phyloP scores from a whole-genome alignment of 2,888 invertebrate genomes.

The Acrobeloides nanus region DNA sequence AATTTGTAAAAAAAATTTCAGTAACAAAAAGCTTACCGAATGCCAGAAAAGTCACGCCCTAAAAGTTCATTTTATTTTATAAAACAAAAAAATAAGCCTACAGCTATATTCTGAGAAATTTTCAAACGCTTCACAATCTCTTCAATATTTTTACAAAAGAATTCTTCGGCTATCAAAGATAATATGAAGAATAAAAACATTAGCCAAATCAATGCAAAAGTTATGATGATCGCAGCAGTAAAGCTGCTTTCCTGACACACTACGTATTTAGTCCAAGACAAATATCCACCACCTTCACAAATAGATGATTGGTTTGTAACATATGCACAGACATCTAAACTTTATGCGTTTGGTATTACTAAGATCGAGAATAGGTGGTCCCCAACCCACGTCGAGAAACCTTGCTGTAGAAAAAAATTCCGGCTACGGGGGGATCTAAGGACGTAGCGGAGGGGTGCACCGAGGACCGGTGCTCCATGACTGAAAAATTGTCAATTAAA shows the following conservation, averaged over 20 bases:
- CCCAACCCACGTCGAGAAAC: no score
- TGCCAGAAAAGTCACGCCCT: conserved; percentile 67
- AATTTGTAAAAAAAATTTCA: no score
- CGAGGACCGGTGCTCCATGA: no score
- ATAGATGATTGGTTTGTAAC: conserved; percentile 27
- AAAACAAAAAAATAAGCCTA: no score
- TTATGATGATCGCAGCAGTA: conserved; percentile 18
- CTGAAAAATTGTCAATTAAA: no score
- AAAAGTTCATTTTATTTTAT: no score
- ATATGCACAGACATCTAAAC: conserved; percentile 21
- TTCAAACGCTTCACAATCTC: conserved; percentile 56
- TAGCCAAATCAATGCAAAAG: conserved; percentile 25
- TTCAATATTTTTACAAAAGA: conserved; percentile 55
- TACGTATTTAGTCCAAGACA: conserved; percentile 30
- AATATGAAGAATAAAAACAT: conserved; percentile 28
- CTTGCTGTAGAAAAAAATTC: no score
- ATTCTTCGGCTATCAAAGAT: conserved; percentile 36
- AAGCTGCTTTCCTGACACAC: conserved; percentile 20
- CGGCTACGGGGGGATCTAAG: no score
- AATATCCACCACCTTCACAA: conserved; percentile 46
- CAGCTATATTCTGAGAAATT: conserved; percentile 57
- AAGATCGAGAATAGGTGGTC: no score
- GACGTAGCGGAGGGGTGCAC: no score
- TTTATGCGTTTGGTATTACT: no score
- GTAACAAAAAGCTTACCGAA: conserved; percentile 57